Conservation (phyloP, 2,113 vertebrate species). For the Eira barbara region DNA sequence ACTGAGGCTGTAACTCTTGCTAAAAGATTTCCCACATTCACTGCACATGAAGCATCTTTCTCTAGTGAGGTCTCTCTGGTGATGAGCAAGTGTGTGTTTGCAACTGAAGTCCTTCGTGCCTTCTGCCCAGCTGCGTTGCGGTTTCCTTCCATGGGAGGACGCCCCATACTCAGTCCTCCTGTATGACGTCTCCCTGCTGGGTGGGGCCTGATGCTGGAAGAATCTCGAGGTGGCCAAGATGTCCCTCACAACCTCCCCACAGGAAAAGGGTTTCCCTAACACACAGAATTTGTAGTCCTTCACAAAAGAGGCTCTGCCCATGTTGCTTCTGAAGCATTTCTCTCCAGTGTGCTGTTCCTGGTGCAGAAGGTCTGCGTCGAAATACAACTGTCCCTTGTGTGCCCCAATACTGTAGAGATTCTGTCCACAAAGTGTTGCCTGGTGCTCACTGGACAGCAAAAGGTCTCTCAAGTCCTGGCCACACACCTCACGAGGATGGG, state of each 20-base stretch:
- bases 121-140: neutral
- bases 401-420: neutral
- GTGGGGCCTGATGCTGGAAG: neutral
- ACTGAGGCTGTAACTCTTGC: neutral
- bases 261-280: neutral
- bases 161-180: neutral
- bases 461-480: neutral
- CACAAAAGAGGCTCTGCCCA: neutral
- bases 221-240: neutral
- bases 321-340: neutral
- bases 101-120: neutral
- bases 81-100: neutral
- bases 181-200: neutral
- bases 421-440: neutral
- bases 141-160: neutral
- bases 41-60: neutral
- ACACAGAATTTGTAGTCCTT: neutral
- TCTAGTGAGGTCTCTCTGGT: neutral
- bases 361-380: neutral
- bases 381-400: neutral
- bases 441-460: neutral
- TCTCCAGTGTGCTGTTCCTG: neutral
- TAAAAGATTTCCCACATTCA: slow-evolving; percentile 36
- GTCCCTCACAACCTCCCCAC: neutral
- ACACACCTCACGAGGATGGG: neutral